phyloP scores from a whole-genome alignment of 1,140 invertebrate species.

The Theocolax elegans region DNA sequence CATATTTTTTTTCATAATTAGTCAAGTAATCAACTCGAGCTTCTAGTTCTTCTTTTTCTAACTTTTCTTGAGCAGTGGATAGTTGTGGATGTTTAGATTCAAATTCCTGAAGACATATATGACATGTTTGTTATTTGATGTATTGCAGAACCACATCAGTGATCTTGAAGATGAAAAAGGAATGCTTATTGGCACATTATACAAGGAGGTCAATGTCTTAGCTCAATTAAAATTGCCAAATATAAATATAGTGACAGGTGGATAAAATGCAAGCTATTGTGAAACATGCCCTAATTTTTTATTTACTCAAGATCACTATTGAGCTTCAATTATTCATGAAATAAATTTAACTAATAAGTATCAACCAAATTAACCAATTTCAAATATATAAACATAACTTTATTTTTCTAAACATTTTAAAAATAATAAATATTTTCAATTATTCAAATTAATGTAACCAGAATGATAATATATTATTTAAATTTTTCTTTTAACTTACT shows the following conservation, averaged over 20 bases:
- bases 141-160: conserved; percentile 32
- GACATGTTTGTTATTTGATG: conserved; percentile 22
- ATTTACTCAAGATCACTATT: conserved; percentile 36
- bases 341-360: conserved; percentile 13
- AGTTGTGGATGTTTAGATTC: conserved; percentile 72
- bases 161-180: conserved; percentile 22
- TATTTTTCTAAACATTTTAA: too few relatives aligned
- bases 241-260: conserved; percentile 62
- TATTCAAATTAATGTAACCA: too few relatives aligned
- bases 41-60: conserved; percentile 91
- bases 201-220: conserved; percentile 56
- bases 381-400: too few relatives aligned
- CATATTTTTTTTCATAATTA: conserved; percentile 88
- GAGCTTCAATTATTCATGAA: neutral
- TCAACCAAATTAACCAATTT: too few relatives aligned
- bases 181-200: conserved; percentile 45
- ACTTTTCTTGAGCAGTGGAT: conserved; percentile 78
- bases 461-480: too few relatives aligned
- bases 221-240: conserved; percentile 61
- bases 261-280: conserved; percentile 52
- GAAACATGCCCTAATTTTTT: conserved; percentile 63
- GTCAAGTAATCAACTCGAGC: conserved; percentile 85
- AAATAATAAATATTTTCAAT: too few relatives aligned
- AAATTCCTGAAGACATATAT: conserved; percentile 68
- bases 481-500: conserved; percentile 58